Evolutionary conservation across 2,797 vertebrate genomes (phyloP).

Genomic region (Buceros bicornis): DNA sequence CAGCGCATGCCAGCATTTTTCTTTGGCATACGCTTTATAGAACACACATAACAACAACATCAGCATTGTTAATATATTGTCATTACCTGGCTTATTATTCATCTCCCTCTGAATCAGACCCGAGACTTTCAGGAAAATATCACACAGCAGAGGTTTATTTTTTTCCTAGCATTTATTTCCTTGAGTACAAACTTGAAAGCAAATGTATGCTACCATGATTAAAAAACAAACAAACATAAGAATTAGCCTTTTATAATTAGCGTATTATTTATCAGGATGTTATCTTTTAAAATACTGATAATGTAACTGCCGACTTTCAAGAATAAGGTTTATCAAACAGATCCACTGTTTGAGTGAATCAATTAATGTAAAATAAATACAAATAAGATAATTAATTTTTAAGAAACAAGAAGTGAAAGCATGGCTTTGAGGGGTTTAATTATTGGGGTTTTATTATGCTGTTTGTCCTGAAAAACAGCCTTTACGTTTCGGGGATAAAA

Average conservation of each 20-base stretch:
- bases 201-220: not conserved
- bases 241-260: not conserved
- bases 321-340: not conserved
- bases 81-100: constrained; percentile 70
- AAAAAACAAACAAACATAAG: not conserved
- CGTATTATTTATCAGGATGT: not conserved
- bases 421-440: not conserved
- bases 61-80: constrained; percentile 65
- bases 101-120: constrained; percentile 18
- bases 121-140: constrained; percentile 17
- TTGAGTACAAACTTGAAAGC: not conserved
- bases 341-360: not conserved
- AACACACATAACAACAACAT: constrained; percentile 48
- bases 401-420: not conserved
- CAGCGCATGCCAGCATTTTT: constrained; percentile 58
- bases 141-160: not conserved
- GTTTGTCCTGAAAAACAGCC: not conserved
- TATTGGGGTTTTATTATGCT: accelerated
- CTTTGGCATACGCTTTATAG: constrained; percentile 54
- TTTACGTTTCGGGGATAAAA: not conserved
- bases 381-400: not conserved
- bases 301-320: not conserved
- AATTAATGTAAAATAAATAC: not conserved
- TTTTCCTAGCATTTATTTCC: not conserved
- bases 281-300: not conserved